A percentile compares a stretch with the other conserved stretches of the same genome.
Evolutionary conservation across 2,888 invertebrate species (phyloP).

Genomic region (Drosophila flavopinicola): DNA sequence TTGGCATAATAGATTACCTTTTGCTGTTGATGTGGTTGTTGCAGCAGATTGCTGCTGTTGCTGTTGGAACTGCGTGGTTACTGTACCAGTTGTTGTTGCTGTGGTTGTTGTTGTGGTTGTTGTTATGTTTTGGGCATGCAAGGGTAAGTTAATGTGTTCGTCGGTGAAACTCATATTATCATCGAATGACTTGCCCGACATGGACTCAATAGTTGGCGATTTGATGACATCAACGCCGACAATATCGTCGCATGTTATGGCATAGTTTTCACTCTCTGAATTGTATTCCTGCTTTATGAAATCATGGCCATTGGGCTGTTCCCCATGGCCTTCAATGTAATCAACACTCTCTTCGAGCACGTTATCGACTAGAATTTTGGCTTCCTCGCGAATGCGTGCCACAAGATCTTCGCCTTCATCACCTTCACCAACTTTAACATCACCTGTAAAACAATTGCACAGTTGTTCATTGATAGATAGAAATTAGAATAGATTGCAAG

Average conservation of each 20-base stretch:
- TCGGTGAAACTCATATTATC: conserved; percentile 84
- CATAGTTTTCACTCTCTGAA: conserved; percentile 84
- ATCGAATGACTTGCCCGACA: conserved; percentile 84
- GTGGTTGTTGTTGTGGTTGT: conserved; percentile 51
- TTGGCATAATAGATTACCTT: conserved; percentile 70
- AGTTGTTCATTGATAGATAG: conserved; percentile 57
- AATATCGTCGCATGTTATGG: conserved; percentile 84
- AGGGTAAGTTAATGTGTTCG: conserved; percentile 74
- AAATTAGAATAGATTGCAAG: conserved; percentile 51
- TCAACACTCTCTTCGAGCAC: conserved; percentile 83
- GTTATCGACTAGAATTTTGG: conserved; percentile 82
- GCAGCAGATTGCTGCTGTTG: conserved; percentile 53
- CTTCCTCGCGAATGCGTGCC: conserved; percentile 81
- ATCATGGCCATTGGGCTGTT: conserved; percentile 70
- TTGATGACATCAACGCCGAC: conserved; percentile 83
- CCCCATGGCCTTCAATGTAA: conserved; percentile 79
- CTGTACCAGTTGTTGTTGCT: conserved; percentile 40
- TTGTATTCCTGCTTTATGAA: conserved; percentile 74
- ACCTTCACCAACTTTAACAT: conserved; percentile 67
- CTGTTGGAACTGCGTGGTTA: conserved; percentile 62
- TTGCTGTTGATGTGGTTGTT: conserved; percentile 54
- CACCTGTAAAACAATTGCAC: conserved; percentile 78
- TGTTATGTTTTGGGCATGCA: conserved; percentile 75
- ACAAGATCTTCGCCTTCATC: conserved; percentile 62
- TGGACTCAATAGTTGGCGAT: conserved; percentile 84